These are phyloP conservation scores for Notospermus geniculatus DNA, from an alignment of 1,140 invertebrate species.

Conservation along the genomic window DNA sequence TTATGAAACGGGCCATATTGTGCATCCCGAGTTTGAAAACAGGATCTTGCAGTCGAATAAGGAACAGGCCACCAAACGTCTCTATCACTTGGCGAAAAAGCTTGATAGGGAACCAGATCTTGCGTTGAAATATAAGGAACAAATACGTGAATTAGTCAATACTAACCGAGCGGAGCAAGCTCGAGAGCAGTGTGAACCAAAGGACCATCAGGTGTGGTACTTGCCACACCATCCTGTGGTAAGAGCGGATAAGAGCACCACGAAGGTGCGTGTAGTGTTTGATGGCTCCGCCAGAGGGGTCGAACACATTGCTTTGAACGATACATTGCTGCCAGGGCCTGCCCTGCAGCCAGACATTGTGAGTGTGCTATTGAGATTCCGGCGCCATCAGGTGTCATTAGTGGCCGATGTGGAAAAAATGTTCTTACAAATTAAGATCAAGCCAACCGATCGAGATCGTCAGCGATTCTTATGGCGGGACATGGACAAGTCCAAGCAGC, in stretches of 20 bases:
- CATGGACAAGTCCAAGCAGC: not conserved
- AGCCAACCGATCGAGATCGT: not conserved
- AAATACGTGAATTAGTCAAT: not conserved
- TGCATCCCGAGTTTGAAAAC: not conserved
- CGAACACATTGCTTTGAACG: not conserved
- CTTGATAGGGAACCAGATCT: not conserved
- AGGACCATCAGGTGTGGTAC: not conserved
- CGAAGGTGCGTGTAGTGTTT: not conserved
- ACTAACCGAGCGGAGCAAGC: not conserved
- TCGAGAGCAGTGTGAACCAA: not conserved
- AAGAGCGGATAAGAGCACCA: not conserved
- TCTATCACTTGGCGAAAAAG: not conserved
- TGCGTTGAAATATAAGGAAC: not conserved
- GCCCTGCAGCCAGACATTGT: not conserved
- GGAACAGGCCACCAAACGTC: not conserved
- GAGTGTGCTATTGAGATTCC: not conserved
- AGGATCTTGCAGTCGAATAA: not conserved
- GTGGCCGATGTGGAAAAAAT: conserved; percentile 1
- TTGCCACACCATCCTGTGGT: not conserved
- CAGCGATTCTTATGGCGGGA: conserved; percentile 5
- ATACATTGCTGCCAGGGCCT: not conserved
- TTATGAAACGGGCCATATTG: not conserved
- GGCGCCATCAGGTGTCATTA: not conserved
- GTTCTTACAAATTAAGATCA: not conserved
- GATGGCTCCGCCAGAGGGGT: not conserved